Conservation (phyloP, 2,888 invertebrate species). For the Epistrophe grossulariae region DNA sequence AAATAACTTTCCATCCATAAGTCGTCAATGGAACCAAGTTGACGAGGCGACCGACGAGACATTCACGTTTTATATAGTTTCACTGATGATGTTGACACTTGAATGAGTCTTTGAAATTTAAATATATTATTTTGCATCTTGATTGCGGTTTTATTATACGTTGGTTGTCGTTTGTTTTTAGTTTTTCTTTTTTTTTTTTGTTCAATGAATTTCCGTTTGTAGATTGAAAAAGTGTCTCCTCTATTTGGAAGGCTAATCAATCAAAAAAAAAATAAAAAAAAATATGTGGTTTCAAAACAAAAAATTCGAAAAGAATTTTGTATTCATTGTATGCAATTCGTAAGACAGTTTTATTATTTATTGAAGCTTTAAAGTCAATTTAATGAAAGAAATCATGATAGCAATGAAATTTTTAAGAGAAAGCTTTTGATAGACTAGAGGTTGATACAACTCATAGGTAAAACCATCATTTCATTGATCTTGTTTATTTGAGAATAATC, state of each 20-base stretch:
- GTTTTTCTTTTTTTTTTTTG: neutral
- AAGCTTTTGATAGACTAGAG: neutral
- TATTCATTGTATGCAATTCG: slow-evolving; percentile 11
- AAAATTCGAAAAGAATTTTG: neutral
- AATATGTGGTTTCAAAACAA: slow-evolving; percentile 4
- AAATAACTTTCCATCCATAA: slow-evolving; percentile 21
- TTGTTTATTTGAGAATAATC: too few species aligned
- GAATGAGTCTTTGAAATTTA: slow-evolving; percentile 49
- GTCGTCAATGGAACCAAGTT: slow-evolving; percentile 3
- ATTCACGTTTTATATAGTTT: neutral
- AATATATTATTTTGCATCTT: slow-evolving; percentile 49
- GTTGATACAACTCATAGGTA: too few species aligned
- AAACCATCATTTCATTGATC: too few species aligned
- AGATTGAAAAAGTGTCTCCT: slow-evolving; percentile 20
- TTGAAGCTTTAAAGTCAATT: neutral
- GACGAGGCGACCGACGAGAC: neutral
- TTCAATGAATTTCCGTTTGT: slow-evolving; percentile 31
- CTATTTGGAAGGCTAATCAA: slow-evolving; percentile 59
- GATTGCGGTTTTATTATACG: slow-evolving; percentile 34
- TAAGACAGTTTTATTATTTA: slow-evolving; percentile 1
- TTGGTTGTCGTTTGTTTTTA: neutral
- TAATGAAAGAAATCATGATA: neutral
- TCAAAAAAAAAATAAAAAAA: slow-evolving; percentile 23
- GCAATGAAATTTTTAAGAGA: neutral
- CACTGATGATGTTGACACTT: slow-evolving; percentile 51